Evolutionary conservation across 2,797 vertebrate genomes (phyloP).

Genomic region (Mus spretus): DNA sequence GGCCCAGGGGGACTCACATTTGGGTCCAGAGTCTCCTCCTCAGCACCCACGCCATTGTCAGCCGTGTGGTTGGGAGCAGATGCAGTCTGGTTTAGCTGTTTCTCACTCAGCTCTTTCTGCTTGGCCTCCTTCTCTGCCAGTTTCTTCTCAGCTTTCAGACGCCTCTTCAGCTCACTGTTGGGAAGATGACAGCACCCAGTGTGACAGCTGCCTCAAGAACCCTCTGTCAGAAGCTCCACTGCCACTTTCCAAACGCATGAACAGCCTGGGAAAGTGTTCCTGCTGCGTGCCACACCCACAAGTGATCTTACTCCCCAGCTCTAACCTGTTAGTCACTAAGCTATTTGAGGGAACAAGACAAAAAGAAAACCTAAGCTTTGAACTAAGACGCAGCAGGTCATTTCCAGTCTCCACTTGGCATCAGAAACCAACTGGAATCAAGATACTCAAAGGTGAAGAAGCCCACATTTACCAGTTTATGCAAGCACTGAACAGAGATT

Average conservation of each 20-base stretch:
- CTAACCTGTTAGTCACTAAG: constrained; percentile 5
- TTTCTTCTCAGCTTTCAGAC: constrained; percentile 97
- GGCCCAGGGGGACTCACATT: constrained; percentile 91
- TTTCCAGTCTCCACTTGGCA: neutral
- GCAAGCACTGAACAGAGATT: constrained; percentile 19
- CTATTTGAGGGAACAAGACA: neutral
- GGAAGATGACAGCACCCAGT: constrained; percentile 62
- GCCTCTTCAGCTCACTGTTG: constrained; percentile 96
- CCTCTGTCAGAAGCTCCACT: neutral
- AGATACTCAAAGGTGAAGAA: constrained; percentile 8
- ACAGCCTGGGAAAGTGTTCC: neutral
- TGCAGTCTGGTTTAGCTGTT: constrained; percentile 80
- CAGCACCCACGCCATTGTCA: constrained; percentile 82
- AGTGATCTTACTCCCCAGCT: neutral
- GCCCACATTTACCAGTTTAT: neutral
- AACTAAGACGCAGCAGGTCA: constrained; percentile 35
- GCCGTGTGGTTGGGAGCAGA: constrained; percentile 41
- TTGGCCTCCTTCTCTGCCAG: constrained; percentile 95
- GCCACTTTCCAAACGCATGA: neutral
- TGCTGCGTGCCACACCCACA: neutral
- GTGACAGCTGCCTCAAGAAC: neutral
- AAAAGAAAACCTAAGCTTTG: constrained; percentile 21
- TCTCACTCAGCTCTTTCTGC: constrained; percentile 92
- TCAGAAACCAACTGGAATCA: constrained; percentile 1
- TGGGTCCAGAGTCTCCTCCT: constrained; percentile 96